phyloP scores from a whole-genome alignment of 2,797 vertebrate species.

The Saguinus oedipus region DNA sequence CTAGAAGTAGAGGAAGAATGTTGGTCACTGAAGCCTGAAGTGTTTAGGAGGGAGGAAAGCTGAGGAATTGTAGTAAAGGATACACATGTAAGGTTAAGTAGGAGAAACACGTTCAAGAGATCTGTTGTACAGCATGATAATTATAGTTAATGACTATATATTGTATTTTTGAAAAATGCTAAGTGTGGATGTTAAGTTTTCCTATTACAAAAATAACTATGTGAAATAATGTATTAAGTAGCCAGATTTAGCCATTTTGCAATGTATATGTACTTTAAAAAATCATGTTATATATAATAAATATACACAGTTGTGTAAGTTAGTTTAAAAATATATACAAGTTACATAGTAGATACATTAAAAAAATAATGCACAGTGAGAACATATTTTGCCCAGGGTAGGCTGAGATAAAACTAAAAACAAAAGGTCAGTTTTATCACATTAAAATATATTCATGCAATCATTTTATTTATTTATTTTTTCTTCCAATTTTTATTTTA shows the following conservation, averaged over 20 bases:
- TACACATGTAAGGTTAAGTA: not conserved
- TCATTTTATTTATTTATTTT: not conserved
- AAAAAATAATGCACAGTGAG: constrained; percentile 62
- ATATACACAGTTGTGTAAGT: not conserved
- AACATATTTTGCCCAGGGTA: constrained; percentile 63
- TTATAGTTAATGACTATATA: not conserved
- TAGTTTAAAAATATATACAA: not conserved
- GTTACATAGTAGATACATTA: not conserved
- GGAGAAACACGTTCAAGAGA: not conserved
- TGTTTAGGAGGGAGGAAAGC: not conserved
- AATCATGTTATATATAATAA: not conserved
- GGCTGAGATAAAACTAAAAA: constrained; percentile 50
- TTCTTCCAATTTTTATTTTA: not conserved
- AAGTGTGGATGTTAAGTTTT: not conserved
- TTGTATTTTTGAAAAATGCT: not conserved
- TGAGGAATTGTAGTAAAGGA: not conserved
- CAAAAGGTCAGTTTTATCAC: constrained; percentile 72
- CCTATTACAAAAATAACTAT: not conserved
- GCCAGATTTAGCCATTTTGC: not conserved
- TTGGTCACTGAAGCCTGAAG: not conserved
- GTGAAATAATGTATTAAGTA: not conserved
- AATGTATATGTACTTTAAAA: not conserved
- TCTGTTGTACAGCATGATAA: not conserved
- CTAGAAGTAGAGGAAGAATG: not conserved
- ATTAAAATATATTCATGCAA: constrained; percentile 59